Evolutionary conservation across 92 coral and sea anemone species (phyloP), one percentile per base, ranked within the genome.

Genomic region (Micromussa lordhowensis): DNA sequence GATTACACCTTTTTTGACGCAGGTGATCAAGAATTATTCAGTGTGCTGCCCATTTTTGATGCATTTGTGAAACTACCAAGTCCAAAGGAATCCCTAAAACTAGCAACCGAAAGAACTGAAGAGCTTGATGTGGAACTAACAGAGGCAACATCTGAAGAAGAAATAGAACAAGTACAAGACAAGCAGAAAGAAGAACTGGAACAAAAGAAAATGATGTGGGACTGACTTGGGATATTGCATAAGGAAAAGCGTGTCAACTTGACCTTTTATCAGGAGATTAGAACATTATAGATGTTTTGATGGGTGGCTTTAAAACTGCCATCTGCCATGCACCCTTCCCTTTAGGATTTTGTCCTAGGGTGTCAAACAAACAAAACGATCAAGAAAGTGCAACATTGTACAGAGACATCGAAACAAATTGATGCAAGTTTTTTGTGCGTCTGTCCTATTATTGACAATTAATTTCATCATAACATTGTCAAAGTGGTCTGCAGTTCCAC

Each of bases 181-280:
- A 89, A 79, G 81, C 86, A 93, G 72, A 84, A 82, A 83, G 87
- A 94, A 30, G 95, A 94, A 66, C 53, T 89, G 11, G 94, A 86
- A 61, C 91, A 92, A 35, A 86, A 86, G 57, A 93, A 85, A 74
- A 90, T 95, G 81, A 94, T 92, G 36, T 95, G 98, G 98, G 90
- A 90, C 68, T 92, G 68, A 61, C 68, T 61, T 61, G 68, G 29
- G 10, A 1, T 58, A 18, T 58, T 58, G 26, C 5, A 7, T 19
- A 3, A 3, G 8, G 17, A 16, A 16, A 17, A 55, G 4, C 3
- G 16, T 1, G 3, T 19, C 61, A 55, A 15, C 14, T 24, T 59
- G 21, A 21, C 21, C n/a, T 59, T 19, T 5, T 18, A 59, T 18
- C 28, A 21, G 21, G 66, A 11, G 68, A 61, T 10, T 1, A 61